Percentiles rank a stretch among this genome's conserved stretches.
Conservation (phyloP, 2,888 invertebrate species). For the Ctenicera cuprea region DNA sequence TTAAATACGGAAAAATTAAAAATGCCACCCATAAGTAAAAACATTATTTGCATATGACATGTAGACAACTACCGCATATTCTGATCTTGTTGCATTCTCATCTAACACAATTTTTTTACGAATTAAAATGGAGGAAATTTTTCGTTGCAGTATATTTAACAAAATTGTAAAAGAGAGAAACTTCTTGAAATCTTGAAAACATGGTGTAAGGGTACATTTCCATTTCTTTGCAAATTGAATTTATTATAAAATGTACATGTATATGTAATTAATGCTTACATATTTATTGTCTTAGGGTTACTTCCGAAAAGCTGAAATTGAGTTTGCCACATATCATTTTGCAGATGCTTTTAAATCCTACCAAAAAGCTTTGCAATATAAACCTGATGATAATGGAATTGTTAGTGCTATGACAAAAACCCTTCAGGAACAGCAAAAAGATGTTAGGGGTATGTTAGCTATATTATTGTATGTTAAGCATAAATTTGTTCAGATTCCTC, state of each 20-base stretch:
- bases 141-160: no score
- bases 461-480: not conserved
- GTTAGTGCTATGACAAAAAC: constrained; percentile 78
- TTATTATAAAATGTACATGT: not conserved
- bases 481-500: not conserved
- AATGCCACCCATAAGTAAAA: no score
- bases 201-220: no score
- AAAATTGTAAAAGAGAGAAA: no score
- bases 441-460: constrained; percentile 75
- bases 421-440: constrained; percentile 77
- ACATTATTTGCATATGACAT: no score
- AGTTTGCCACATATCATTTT: constrained; percentile 80
- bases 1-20: no score
- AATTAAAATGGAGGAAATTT: no score
- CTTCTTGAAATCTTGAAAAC: no score
- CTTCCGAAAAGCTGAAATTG: constrained; percentile 83
- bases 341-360: constrained; percentile 82
- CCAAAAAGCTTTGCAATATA: constrained; percentile 79
- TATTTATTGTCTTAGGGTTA: constrained; percentile 78
- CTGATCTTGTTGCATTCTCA: no score
- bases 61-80: no score
- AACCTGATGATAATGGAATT: constrained; percentile 80
- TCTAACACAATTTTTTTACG: no score
- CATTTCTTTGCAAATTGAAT: no score
- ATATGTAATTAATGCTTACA: not conserved